Evolutionary conservation across 2,113 vertebrate species (phyloP), one percentile per base, ranked within the genome.

Genomic region (Recurvirostra avosetta): DNA sequence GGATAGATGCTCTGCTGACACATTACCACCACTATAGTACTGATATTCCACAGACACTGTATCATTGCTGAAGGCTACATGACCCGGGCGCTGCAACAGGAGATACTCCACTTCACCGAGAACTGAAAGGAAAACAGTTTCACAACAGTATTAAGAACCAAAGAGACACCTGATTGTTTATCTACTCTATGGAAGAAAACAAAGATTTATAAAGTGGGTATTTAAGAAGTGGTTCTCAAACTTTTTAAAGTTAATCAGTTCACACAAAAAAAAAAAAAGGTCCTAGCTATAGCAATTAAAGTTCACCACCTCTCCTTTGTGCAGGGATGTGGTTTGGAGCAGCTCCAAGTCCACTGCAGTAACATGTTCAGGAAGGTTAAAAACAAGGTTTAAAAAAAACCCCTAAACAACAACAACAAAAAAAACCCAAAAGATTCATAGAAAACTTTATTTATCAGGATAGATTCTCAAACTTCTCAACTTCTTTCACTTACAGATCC

Each of bases 21-120:
- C 92, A 68, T 98, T 99, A 87, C 91, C 95, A 74, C 82, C 86
- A 58, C 94, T 45, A 6, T 97, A 94, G 81, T 96, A 95, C 85
- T 82, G 98, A 97, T 99, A 99, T 66, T 98, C 97, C 97, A 99
- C 98, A 76, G 98, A 98, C 41, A 99, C 98, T 1, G 98, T 98
- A 89, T 96, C 96, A 12, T 98, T 99, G 97, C 99, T 99, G 40
- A 99, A 98, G 22, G 99, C 99, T 89, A 99, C 94, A 77, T 99
- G 99, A 94, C 98, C 97, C 2, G 99, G 98, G 43, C 96, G 98
- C 97, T 98, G 98, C 93, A 99, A 92, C 70, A 98, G 97, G 93
- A 99, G 97, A 88, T 97, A 97, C 3, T 98, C 97, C 45, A 96
- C 98, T 95, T 99, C 97, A 5, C 98, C 98, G 2, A 99, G 98